Evolutionary conservation across 2,888 invertebrate species (phyloP).

Genomic region (Ormyrus nitidulus): DNA sequence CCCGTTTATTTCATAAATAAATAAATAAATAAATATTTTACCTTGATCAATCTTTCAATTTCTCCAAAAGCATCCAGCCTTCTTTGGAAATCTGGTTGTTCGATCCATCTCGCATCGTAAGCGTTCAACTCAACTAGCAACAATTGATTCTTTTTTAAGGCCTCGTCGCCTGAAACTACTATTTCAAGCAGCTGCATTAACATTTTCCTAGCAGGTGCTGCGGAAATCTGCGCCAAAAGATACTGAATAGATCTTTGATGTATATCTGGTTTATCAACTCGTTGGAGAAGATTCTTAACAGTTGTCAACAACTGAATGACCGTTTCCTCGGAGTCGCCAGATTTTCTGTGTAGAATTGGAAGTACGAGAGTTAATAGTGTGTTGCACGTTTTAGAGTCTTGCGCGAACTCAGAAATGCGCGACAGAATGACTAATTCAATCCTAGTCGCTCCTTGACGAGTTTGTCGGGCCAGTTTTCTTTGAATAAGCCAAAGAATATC

Average conservation of each 20-base stretch:
- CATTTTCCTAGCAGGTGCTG: slow-evolving; percentile 82
- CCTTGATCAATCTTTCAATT: slow-evolving; percentile 79
- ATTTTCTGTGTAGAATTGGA: slow-evolving; percentile 84
- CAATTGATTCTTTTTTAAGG: slow-evolving; percentile 77
- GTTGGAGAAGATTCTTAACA: slow-evolving; percentile 84
- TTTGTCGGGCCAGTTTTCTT: slow-evolving; percentile 79
- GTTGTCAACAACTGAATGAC: slow-evolving; percentile 84
- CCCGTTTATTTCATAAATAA: too few relatives aligned
- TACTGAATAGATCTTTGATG: slow-evolving; percentile 85
- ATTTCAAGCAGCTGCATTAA: slow-evolving; percentile 81
- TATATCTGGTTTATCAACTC: slow-evolving; percentile 80
- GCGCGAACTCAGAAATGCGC: slow-evolving; percentile 85
- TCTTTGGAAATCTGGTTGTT: slow-evolving; percentile 93
- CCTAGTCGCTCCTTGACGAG: slow-evolving; percentile 80
- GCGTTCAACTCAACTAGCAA: slow-evolving; percentile 87
- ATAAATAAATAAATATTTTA: slow-evolving; percentile 66
- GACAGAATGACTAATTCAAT: slow-evolving; percentile 86
- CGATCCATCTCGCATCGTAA: slow-evolving; percentile 91
- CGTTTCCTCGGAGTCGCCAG: slow-evolving; percentile 81
- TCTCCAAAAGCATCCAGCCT: slow-evolving; percentile 87
- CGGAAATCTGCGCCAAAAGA: slow-evolving; percentile 82
- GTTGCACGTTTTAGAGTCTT: slow-evolving; percentile 82
- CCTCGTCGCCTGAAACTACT: slow-evolving; percentile 77
- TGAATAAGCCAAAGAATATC: slow-evolving; percentile 84
- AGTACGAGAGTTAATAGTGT: slow-evolving; percentile 83